A percentile compares a stretch with the other conserved stretches of the same genome.
Evolutionary conservation across 2,113 vertebrate genomes (phyloP).

Genomic region (Sitta europaea): DNA sequence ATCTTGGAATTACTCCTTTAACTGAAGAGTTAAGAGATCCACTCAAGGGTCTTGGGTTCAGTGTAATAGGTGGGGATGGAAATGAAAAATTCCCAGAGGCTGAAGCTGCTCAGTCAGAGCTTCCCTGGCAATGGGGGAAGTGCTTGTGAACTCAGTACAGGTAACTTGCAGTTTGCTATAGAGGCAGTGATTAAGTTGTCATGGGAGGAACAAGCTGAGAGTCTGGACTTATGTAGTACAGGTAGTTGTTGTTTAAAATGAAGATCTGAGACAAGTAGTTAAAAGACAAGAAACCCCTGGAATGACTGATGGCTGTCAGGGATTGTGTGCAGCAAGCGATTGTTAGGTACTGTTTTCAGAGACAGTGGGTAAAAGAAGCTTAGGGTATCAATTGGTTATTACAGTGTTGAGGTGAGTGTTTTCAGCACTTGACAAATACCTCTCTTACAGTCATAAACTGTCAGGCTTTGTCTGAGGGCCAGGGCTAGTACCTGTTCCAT

Average conservation of each 20-base stretch:
- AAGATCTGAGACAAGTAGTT: background rate
- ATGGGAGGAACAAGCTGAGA: background rate
- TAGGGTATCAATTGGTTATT: background rate
- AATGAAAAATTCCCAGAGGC: background rate
- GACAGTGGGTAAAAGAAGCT: background rate
- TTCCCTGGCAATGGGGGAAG: background rate
- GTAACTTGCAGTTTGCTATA: background rate
- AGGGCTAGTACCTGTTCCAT: background rate
- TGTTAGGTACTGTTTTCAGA: background rate
- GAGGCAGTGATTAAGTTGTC: background rate
- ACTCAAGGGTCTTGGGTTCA: background rate
- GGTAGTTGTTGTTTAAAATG: background rate
- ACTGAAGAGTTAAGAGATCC: background rate
- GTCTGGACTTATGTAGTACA: background rate
- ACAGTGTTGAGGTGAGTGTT: background rate
- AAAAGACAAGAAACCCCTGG: background rate
- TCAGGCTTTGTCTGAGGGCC: background rate
- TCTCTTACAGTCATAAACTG: background rate
- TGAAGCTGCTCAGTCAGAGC: background rate
- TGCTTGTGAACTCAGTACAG: background rate
- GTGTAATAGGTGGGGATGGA: background rate
- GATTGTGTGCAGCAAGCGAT: fast-evolving
- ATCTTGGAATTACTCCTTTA: background rate
- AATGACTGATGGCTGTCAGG: background rate
- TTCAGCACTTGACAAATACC: background rate